Conservation (phyloP, 1,140 invertebrate genomes). For the Drosophila ogumai region DNA sequence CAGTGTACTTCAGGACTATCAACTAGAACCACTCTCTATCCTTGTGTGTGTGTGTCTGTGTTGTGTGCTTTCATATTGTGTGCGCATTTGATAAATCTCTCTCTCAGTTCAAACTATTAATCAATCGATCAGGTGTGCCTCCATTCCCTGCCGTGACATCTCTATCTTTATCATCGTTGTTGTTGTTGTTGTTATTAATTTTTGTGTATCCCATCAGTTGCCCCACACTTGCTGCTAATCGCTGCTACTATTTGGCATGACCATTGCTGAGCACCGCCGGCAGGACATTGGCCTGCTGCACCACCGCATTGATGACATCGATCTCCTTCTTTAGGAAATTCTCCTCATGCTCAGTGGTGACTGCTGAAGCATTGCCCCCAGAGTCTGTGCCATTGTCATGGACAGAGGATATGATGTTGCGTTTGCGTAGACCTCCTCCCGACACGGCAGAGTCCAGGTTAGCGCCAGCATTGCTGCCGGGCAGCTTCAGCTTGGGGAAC, state of each 20-base stretch:
- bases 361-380: slow-evolving; percentile 5
- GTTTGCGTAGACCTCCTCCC: slow-evolving; percentile 58
- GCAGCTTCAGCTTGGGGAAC: slow-evolving; percentile 70
- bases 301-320: slow-evolving; percentile 83
- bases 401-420: slow-evolving; percentile 64
- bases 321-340: slow-evolving; percentile 84
- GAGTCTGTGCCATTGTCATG: slow-evolving; percentile 49
- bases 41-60: slow-evolving; percentile 5
- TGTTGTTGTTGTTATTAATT: slow-evolving; percentile 10
- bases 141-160: slow-evolving; percentile 31
- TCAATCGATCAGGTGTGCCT: slow-evolving; percentile 18
- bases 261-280: slow-evolving; percentile 84
- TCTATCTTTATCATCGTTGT: slow-evolving; percentile 15
- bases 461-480: slow-evolving; percentile 35
- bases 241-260: slow-evolving; percentile 81
- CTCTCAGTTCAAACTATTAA: slow-evolving; percentile 13
- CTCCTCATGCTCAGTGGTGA: slow-evolving; percentile 35
- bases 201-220: slow-evolving; percentile 10
- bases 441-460: slow-evolving; percentile 23
- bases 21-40: slow-evolving; percentile 15
- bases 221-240: slow-evolving; percentile 11
- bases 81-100: slow-evolving; percentile 27
- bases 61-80: slow-evolving; percentile 26
- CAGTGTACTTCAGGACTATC: slow-evolving; percentile 29
- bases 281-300: slow-evolving; percentile 79